A percentile compares a stretch with the other conserved stretches of the same genome.
phyloP scores from a whole-genome alignment of 2,888 invertebrate species.

The Phyllotreta striolata region DNA sequence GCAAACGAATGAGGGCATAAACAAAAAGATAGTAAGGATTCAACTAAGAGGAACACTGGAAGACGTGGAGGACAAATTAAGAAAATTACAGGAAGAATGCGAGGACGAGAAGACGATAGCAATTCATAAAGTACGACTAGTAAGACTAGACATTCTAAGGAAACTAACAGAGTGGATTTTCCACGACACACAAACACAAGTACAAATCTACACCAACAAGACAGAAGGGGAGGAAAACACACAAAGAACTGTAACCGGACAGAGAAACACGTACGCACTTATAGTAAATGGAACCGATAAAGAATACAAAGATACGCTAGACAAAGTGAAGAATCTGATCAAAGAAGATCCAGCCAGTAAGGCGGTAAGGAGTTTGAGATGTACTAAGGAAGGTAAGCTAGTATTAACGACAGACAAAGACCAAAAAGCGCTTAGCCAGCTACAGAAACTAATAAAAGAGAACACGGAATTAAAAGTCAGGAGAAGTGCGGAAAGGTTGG shows the following conservation, averaged over 20 bases:
- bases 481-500: too few relatives aligned
- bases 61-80: background rate
- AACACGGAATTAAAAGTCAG: too few relatives aligned
- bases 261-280: background rate
- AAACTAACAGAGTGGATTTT: background rate
- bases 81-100: background rate
- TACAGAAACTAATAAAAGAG: too few relatives aligned
- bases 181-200: background rate
- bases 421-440: too few relatives aligned
- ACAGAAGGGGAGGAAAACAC: background rate
- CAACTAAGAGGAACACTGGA: background rate
- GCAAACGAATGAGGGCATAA: too few relatives aligned
- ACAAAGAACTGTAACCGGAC: background rate
- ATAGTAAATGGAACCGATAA: background rate
- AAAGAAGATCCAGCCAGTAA: too few relatives aligned
- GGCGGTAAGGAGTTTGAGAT: too few relatives aligned
- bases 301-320: too few relatives aligned
- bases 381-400: too few relatives aligned
- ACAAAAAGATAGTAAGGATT: slow-evolving; percentile 10
- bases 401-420: too few relatives aligned
- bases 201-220: background rate
- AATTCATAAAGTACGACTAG: background rate
- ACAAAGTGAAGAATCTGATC: too few relatives aligned
- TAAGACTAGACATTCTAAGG: background rate
- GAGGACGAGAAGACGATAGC: background rate